These are phyloP conservation scores for Hypomesus transpacificus DNA, from an alignment of 2,113 vertebrate species.

Conservation along the genomic window DNA sequence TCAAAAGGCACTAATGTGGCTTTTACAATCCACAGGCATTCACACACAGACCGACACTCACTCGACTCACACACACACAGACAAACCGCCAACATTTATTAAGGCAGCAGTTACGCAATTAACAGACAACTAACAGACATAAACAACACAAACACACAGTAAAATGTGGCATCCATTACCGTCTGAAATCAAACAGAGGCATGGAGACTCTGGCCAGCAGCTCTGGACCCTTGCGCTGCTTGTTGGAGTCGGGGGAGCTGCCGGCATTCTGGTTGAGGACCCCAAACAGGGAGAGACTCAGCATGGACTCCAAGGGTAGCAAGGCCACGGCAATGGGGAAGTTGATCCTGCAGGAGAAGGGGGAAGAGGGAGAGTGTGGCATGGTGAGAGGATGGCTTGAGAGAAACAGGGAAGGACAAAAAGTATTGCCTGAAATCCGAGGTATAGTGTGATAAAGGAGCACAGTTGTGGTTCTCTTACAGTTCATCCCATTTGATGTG, in stretches of 20 bases:
- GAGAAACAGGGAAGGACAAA: neutral
- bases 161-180: slow-evolving; percentile 66
- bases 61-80: neutral
- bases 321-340: slow-evolving; percentile 93
- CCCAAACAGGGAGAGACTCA: slow-evolving; percentile 87
- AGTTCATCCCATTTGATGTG: slow-evolving; percentile 97
- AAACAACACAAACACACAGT: neutral
- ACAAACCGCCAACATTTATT: neutral
- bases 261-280: slow-evolving; percentile 87
- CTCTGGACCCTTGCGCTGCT: slow-evolving; percentile 89
- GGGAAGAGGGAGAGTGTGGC: neutral
- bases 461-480: slow-evolving; percentile 73
- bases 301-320: slow-evolving; percentile 88
- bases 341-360: slow-evolving; percentile 78
- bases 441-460: neutral
- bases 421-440: too few relatives aligned
- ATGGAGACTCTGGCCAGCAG: slow-evolving; percentile 87
- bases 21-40: neutral
- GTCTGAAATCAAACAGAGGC: slow-evolving; percentile 90
- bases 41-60: neutral
- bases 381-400: slow-evolving; percentile 6
- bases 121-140: neutral
- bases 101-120: neutral
- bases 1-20: too few relatives aligned
- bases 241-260: slow-evolving; percentile 93